These are phyloP conservation scores for Sebastes oblongus DNA, from an alignment of 2,797 vertebrate genomes.

Conservation along the genomic window DNA sequence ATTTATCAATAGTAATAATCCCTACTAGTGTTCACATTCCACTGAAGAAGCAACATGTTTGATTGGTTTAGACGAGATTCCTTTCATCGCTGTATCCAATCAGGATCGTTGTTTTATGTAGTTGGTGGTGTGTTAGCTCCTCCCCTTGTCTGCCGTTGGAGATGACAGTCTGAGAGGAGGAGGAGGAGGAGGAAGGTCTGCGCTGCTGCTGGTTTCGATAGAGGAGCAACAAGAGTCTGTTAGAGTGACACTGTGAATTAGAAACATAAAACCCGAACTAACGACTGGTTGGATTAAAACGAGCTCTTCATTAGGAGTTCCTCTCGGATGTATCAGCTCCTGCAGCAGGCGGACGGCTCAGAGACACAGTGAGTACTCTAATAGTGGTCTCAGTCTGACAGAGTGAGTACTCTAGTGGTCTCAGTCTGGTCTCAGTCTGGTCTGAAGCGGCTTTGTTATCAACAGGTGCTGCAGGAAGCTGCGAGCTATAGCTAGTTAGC, in stretches of 20 bases:
- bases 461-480: conserved; percentile 71
- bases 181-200: background rate
- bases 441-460: conserved; percentile 74
- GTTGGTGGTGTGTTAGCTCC: conserved; percentile 12
- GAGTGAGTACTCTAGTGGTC: conserved; percentile 49
- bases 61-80: conserved; percentile 55
- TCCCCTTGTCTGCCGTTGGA: conserved; percentile 48
- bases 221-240: conserved; percentile 30
- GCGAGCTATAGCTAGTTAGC: background rate
- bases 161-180: conserved; percentile 56
- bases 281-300: background rate
- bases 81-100: conserved; percentile 44
- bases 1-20: background rate
- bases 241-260: conserved; percentile 18
- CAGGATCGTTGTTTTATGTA: conserved; percentile 4
- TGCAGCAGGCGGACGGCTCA: background rate
- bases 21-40: background rate
- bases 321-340: background rate
- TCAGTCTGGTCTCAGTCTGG: conserved; percentile 1
- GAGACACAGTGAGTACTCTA: no score
- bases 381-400: background rate
- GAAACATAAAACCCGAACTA: background rate
- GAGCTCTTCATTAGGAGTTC: background rate
- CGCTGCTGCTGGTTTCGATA: background rate
- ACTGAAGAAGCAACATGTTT: background rate